Evolutionary conservation across 1,140 invertebrate genomes (phyloP), one percentile per base, ranked within the genome.

Genomic region (Ectropis grisescens): DNA sequence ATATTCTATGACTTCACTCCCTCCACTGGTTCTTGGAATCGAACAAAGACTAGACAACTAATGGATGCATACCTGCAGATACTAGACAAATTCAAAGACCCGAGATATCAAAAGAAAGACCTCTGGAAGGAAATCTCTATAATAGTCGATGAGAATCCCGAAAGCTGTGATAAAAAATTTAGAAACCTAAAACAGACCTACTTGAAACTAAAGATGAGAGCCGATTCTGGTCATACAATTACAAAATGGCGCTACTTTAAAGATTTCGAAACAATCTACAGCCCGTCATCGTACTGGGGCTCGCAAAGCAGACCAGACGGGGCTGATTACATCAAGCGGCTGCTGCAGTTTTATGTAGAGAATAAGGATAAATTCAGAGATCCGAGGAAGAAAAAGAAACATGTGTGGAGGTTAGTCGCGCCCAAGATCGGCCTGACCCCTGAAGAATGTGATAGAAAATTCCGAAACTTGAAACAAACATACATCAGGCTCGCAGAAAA

Each of bases 171-270:
- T 29, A 68, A 64, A 29, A 81, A 81, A 38, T 81, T 76, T 29
- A 58, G 76, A 39, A 81, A 81, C 36, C 47, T 81, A 10, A 81
- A 81, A 40, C 72, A 78, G 42, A 81, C 76, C 2, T 81, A 76
- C 24, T 47, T 78, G 11, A 58, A 62, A 26, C 37, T 81, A 4
- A 76, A 68, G 39, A 59, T 59, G 37, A 64, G 50, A 46, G 50
- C 50, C 24, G 41, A 66, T 12, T 34, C 53, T 5, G 66, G 58
- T 1, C 51, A 56, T 19, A 47, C 47, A n/a, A 51, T 60, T 1
- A 71, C 61, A 19, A 81, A 74, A 51, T 81, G 76, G 76, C 29
- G 58, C 11, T 81, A 74, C 34, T 81, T 59, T 14, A 69, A 71
- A 39, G 72, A 78, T 27, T 81, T 81, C 58, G 62, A 71, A 46